A percentile compares a stretch with the other conserved stretches of the same genome.
Conservation (phyloP, 2,888 invertebrate species). For the Eueremaeus valkanovi region DNA sequence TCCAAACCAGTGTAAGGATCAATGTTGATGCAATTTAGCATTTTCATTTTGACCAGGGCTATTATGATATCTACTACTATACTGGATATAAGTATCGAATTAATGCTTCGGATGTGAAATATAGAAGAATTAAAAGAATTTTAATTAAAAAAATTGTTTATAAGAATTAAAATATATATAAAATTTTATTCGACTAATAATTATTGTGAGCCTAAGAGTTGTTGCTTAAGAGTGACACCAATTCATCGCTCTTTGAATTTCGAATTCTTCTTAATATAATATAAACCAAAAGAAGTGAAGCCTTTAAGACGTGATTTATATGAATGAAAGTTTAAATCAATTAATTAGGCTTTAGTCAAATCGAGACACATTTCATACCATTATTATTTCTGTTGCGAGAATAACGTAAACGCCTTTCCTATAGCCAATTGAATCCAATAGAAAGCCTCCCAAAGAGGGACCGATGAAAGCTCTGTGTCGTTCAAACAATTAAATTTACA, state of each 20-base stretch:
- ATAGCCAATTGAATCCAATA: slow-evolving; percentile 38
- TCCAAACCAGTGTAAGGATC: no score
- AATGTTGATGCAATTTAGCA: no score
- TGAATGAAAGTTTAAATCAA: background rate
- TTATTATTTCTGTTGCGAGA: slow-evolving; percentile 30
- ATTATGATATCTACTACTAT: no score
- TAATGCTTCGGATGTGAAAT: no score
- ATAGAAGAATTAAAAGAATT: no score
- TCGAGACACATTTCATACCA: slow-evolving; percentile 37
- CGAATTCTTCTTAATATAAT: background rate
- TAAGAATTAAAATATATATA: no score
- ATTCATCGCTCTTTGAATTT: background rate
- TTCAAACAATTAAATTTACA: background rate
- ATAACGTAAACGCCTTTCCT: slow-evolving; percentile 22
- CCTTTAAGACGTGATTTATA: background rate
- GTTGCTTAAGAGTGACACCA: background rate
- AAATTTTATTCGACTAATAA: background rate
- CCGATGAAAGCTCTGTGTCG: slow-evolving; percentile 39
- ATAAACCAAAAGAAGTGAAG: background rate
- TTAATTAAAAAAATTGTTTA: no score
- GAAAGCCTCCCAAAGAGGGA: slow-evolving; percentile 39
- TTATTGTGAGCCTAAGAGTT: background rate
- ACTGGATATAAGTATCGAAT: no score
- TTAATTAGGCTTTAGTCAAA: background rate
- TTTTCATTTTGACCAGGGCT: no score